Evolutionary conservation across 2,888 invertebrate genomes (phyloP).

Genomic region (Lycocerus yunnanus): DNA sequence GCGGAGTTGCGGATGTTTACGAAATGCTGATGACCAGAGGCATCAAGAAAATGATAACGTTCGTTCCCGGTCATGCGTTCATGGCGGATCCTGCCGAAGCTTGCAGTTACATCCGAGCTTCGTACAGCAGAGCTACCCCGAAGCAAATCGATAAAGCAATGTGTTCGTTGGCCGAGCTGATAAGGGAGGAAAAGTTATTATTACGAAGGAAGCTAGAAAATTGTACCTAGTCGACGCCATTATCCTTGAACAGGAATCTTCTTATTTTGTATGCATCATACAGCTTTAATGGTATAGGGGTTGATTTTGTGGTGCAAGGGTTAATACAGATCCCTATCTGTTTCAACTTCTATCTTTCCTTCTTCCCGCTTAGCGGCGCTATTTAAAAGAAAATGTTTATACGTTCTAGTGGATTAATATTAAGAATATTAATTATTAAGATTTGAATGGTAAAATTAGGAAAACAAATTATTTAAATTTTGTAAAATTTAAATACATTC

Average conservation of each 20-base stretch:
- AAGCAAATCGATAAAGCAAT: slow-evolving; percentile 69
- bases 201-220: slow-evolving; percentile 53
- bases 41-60: slow-evolving; percentile 67
- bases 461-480: neutral
- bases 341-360: neutral
- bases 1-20: slow-evolving; percentile 70
- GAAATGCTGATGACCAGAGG: slow-evolving; percentile 74
- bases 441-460: neutral
- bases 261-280: slow-evolving; percentile 22
- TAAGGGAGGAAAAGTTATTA: slow-evolving; percentile 62
- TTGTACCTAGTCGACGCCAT: slow-evolving; percentile 41
- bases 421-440: neutral
- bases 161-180: slow-evolving; percentile 63
- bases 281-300: slow-evolving; percentile 14
- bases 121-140: slow-evolving; percentile 70
- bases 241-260: slow-evolving; percentile 16
- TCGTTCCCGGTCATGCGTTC: slow-evolving; percentile 78
- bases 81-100: slow-evolving; percentile 65
- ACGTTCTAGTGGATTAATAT: neutral
- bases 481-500: neutral
- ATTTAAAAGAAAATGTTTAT: neutral
- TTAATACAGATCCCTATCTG: neutral
- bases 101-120: slow-evolving; percentile 70
- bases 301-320: neutral
- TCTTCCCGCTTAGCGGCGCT: neutral